phyloP scores from a whole-genome alignment of 1,140 invertebrate species.

The Drosophila athabasca region DNA sequence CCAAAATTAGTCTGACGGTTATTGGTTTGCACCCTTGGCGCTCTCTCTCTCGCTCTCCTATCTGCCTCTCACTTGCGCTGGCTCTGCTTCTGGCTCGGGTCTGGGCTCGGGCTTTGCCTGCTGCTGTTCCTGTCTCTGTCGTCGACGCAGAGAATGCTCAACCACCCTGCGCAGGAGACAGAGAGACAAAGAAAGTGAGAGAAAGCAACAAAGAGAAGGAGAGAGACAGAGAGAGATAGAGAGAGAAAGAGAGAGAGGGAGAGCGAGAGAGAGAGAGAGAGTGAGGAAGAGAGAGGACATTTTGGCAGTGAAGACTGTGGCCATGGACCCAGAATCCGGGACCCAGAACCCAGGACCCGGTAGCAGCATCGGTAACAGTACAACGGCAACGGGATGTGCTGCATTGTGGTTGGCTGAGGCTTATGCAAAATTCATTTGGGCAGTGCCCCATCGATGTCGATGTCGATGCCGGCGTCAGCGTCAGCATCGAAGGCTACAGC shows the following conservation, averaged over 20 bases:
- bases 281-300: background rate
- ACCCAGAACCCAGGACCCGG: background rate
- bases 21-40: conserved; percentile 78
- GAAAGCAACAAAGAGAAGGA: background rate
- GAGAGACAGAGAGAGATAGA: background rate
- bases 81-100: conserved; percentile 25
- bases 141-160: conserved; percentile 21
- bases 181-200: conserved; percentile 6
- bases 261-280: background rate
- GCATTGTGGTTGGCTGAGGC: conserved; percentile 78
- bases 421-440: conserved; percentile 79
- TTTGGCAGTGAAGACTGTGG: conserved; percentile 5
- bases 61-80: conserved; percentile 23
- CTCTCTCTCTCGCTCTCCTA: conserved; percentile 14
- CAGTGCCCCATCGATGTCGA: conserved; percentile 51
- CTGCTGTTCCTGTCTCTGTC: conserved; percentile 19
- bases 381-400: conserved; percentile 37
- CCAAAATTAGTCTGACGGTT: conserved; percentile 83
- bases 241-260: background rate
- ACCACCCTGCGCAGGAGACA: conserved; percentile 37
- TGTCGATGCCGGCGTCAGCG: conserved; percentile 45
- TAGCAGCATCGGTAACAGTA: background rate
- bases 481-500: conserved; percentile 26
- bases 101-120: conserved; percentile 14
- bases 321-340: conserved; percentile 24